Conservation (phyloP, 2,113 vertebrate genomes). For the Clupea harengus region DNA sequence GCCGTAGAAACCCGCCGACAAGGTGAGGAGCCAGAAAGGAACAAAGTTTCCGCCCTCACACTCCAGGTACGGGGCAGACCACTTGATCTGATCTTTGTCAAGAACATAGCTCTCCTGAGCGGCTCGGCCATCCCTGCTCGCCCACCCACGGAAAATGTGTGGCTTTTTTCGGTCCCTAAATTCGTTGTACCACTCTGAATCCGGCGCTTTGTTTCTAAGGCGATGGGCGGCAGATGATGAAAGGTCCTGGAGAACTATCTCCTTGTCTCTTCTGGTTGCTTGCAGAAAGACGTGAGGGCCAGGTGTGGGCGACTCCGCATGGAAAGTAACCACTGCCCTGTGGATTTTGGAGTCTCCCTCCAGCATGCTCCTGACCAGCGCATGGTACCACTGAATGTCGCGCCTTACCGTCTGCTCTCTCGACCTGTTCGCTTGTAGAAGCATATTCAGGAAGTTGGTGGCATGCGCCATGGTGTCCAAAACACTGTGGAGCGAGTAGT, state of each 20-base stretch:
- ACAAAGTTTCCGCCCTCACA: constrained; percentile 91
- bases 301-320: constrained; percentile 71
- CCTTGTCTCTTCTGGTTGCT: constrained; percentile 80
- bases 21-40: constrained; percentile 88
- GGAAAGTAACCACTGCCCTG: constrained; percentile 84
- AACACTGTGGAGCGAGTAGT: constrained; percentile 82
- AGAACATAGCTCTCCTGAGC: constrained; percentile 69
- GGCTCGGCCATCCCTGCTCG: constrained; percentile 57
- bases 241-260: constrained; percentile 84
- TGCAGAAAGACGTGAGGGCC: constrained; percentile 87
- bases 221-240: constrained; percentile 75
- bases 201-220: constrained; percentile 76
- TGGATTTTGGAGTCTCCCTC: constrained; percentile 91
- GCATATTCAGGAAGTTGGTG: constrained; percentile 90
- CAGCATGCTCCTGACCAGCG: constrained; percentile 86
- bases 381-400: constrained; percentile 91
- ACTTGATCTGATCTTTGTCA: constrained; percentile 87
- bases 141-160: constrained; percentile 67
- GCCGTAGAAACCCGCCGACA: constrained; percentile 90
- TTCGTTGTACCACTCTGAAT: constrained; percentile 85
- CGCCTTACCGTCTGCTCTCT: constrained; percentile 78
- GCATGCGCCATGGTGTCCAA: constrained; percentile 88
- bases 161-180: constrained; percentile 81
- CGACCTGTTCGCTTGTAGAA: constrained; percentile 88
- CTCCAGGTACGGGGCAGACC: constrained; percentile 93